Evolutionary conservation across 2,113 vertebrate species (phyloP).

Genomic region (Canis aureus): DNA sequence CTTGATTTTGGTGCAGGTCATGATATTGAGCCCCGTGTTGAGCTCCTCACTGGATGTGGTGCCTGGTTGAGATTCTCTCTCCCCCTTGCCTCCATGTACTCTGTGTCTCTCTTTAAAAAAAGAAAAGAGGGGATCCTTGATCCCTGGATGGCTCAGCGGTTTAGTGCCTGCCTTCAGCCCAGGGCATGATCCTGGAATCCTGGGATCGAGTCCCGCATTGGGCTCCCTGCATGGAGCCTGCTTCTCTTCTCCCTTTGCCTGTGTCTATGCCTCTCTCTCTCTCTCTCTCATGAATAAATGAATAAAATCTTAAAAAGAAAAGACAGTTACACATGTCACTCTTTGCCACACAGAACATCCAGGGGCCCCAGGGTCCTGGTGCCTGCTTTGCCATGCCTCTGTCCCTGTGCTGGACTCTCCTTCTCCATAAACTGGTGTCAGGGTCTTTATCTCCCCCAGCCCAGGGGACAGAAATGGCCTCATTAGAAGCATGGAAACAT

Average conservation of each 20-base stretch:
- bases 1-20: background rate
- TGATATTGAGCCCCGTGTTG: background rate
- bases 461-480: background rate
- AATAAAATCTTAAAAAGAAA: background rate
- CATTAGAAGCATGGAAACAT: background rate
- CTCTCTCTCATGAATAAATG: no score
- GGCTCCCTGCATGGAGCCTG: no score
- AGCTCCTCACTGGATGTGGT: background rate
- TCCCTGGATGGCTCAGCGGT: no score
- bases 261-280: no score
- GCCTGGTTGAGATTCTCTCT: background rate
- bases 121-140: no score
- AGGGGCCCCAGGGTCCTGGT: background rate
- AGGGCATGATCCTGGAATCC: no score
- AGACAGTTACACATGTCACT: background rate
- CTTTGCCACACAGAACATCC: background rate
- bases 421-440: fast-evolving
- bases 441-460: background rate
- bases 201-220: no score
- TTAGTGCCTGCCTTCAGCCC: no score
- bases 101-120: background rate
- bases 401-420: background rate
- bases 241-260: no score
- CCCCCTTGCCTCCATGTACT: fast-evolving
- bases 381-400: background rate